Base-by-base conservation (phyloP, 2,113 vertebrate genomes). In the Ciconia maguari region DNA sequence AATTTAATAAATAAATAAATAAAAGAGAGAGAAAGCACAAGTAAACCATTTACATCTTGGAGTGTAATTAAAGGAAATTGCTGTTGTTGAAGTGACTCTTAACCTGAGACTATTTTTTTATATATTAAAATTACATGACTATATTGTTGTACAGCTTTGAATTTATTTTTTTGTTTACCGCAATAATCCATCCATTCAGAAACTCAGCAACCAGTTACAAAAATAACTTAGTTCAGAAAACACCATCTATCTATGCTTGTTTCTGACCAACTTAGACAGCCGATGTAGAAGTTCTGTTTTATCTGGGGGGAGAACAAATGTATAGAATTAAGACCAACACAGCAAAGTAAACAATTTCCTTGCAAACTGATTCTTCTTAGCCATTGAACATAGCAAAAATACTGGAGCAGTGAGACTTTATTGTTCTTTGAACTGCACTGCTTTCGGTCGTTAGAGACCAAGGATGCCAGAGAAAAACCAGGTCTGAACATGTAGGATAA, bases 391-490 rank as follows among this genome's bases (percentile, higher is more conserved):
- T 51, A 38, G 10, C 9, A 27, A n/a, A 44, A 75, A 11, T 16
- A 52, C 4, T 19, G 68, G 14, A 76, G 22, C 13, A 55, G 20
- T 42, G 58, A 65, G 36, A 27, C 6, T 42, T 89, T 24, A 27
- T 41, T 91, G 42, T n/a, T 74, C 26, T 71, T 64, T 85, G 48
- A 58, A 16, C n/a, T 71, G 32, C 25, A 38, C 25, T 93, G 61
- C 17, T 72, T 74, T 69, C 0, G 0, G 21, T 60, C 36, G 58
- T 36, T 29, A 48, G 66, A 76, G 27, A 18, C 6, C 1, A 13
- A 49, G 9, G 25, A 17, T 90, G 32, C 14, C 71, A 52, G 84
- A 62, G 61, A 27, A 86, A 66, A 68, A 22, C 20, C 68, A 80
- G 5, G 92, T 74, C 88, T 92, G 75, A 83, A 75, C 96, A 92